Evolutionary conservation across 2,113 vertebrate species (phyloP).

Genomic region (Rhagologus leucostigma): DNA sequence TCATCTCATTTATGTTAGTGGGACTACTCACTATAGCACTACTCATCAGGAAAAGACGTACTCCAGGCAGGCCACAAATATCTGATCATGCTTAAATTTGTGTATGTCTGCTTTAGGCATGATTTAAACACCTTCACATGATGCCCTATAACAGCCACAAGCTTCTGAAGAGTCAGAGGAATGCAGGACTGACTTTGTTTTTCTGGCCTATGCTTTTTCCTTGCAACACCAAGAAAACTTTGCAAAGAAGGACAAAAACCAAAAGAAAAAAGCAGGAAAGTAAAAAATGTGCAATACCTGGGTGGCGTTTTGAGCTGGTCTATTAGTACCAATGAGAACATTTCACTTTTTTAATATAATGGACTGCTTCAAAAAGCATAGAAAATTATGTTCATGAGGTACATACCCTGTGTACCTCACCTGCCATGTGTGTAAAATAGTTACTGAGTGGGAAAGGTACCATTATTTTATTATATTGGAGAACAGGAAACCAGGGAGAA

Average conservation of each 20-base stretch:
- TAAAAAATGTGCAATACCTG: not conserved
- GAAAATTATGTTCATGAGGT: not conserved
- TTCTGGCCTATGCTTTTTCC: too few relatives aligned
- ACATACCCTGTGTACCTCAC: not conserved
- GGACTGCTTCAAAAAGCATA: not conserved
- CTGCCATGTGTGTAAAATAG: not conserved
- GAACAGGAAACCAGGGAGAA: not conserved
- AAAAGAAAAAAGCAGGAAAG: not conserved
- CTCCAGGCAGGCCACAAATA: not conserved
- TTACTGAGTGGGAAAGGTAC: not conserved
- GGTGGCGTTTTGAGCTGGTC: not conserved
- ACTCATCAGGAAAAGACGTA: not conserved
- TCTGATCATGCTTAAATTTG: not conserved
- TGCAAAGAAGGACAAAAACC: not conserved
- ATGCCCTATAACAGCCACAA: not conserved
- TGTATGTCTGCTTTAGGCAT: not conserved
- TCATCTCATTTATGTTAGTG: not conserved
- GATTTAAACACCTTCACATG: not conserved
- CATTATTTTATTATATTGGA: not conserved
- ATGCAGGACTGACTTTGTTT: not conserved
- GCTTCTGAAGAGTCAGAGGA: not conserved
- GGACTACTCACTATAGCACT: not conserved
- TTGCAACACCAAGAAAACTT: too few relatives aligned
- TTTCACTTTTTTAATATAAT: not conserved
- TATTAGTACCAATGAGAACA: not conserved